A percentile compares a stretch with the other conserved stretches of the same genome.
These are phyloP conservation scores for Grus americana DNA, from an alignment of 2,113 vertebrate species.

Conservation along the genomic window DNA sequence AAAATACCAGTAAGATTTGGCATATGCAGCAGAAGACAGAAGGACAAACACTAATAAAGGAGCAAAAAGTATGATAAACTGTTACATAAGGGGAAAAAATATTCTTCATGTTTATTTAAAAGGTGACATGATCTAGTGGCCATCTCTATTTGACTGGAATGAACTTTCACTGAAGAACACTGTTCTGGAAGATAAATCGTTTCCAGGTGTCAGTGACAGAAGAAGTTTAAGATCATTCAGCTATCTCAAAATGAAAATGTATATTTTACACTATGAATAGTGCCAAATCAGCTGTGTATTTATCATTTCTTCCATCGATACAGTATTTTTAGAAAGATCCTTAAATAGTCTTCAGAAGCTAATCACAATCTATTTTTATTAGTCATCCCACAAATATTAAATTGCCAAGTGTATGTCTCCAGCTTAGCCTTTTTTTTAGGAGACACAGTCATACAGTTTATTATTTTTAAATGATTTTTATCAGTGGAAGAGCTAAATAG, in stretches of 20 bases:
- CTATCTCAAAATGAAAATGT: background rate
- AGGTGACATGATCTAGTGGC: background rate
- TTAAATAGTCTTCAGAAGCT: background rate
- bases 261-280: background rate
- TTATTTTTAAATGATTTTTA: background rate
- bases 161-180: background rate
- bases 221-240: background rate
- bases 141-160: background rate
- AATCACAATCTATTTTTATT: background rate
- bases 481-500: background rate
- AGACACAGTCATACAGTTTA: background rate
- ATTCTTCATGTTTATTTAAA: background rate
- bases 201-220: background rate
- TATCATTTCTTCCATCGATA: background rate
- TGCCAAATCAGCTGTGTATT: background rate
- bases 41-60: background rate
- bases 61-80: background rate
- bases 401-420: background rate
- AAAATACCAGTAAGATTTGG: slow-evolving; percentile 19
- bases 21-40: background rate
- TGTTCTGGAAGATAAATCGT: background rate
- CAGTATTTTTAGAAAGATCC: background rate
- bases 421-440: background rate
- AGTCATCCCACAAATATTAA: background rate
- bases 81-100: background rate